phyloP scores from a whole-genome alignment of 1,140 invertebrate genomes.

The Danaus melanippus region DNA sequence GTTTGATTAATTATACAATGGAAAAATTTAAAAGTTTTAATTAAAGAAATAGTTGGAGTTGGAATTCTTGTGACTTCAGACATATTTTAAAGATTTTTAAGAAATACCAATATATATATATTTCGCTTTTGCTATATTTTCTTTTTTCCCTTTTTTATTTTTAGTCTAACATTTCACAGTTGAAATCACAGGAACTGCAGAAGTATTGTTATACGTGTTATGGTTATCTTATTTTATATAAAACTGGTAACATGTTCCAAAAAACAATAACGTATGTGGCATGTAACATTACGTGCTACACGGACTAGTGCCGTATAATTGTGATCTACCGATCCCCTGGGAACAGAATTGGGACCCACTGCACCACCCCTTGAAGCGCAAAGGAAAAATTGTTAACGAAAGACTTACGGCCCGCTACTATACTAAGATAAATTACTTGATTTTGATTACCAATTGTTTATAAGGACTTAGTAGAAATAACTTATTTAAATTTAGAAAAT shows the following conservation, averaged over 20 bases:
- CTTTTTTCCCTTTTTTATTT: not conserved
- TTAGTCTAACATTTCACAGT: not conserved
- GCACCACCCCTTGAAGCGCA: conserved; percentile 28
- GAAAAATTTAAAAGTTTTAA: too few species aligned
- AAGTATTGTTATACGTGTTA: too few species aligned
- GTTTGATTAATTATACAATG: too few species aligned
- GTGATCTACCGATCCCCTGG: conserved; percentile 48
- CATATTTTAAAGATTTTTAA: too few species aligned
- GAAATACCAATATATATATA: too few species aligned
- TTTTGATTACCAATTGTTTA: conserved; percentile 27
- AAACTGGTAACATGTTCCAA: conserved; percentile 8
- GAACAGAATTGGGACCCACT: conserved; percentile 20
- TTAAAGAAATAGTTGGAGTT: too few species aligned
- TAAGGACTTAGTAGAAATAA: too few species aligned
- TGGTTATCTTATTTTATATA: not conserved
- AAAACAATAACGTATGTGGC: conserved; percentile 14
- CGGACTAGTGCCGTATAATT: conserved; percentile 38
- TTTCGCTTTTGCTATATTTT: too few species aligned
- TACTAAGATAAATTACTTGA: conserved; percentile 33
- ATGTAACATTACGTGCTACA: conserved; percentile 39
- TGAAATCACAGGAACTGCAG: too few species aligned
- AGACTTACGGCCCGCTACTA: conserved; percentile 37
- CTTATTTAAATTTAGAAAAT: too few species aligned
- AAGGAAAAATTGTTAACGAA: conserved; percentile 42
- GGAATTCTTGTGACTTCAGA: too few species aligned